Evolutionary conservation across 2,888 invertebrate genomes (phyloP).

Genomic region (Copidosoma aretas): DNA sequence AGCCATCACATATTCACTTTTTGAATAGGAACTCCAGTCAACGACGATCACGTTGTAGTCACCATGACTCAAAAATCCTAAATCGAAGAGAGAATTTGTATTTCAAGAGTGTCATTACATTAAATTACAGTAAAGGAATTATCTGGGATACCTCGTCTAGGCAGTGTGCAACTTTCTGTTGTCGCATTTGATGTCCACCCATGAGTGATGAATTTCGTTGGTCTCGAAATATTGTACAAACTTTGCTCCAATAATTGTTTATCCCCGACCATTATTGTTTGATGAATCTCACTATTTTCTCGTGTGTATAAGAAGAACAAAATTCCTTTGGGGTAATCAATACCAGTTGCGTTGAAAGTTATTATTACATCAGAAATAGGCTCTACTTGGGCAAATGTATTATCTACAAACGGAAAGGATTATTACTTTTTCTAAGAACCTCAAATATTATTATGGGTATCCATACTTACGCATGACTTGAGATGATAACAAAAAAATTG

Average conservation of each 20-base stretch:
- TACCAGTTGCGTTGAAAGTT: conserved; percentile 5
- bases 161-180: background rate
- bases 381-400: background rate
- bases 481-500: background rate
- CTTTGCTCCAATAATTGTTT: conserved; percentile 35
- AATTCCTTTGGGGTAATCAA: conserved; percentile 20
- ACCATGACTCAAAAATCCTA: conserved; percentile 49
- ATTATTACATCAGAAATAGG: background rate
- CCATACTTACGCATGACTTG: background rate
- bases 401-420: background rate
- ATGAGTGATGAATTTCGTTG: conserved; percentile 50
- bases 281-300: conserved; percentile 27
- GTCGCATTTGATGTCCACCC: conserved; percentile 46
- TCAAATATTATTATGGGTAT: no score
- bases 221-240: conserved; percentile 42
- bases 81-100: conserved; percentile 9
- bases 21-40: conserved; percentile 52
- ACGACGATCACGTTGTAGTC: conserved; percentile 55
- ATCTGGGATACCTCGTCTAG: background rate
- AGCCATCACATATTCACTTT: conserved; percentile 44
- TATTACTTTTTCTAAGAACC: background rate
- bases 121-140: background rate
- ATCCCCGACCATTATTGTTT: conserved; percentile 43
- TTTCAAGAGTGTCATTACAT: background rate
- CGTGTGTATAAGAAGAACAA: conserved; percentile 47